These are phyloP conservation scores for Hoplostethus atlanticus DNA, from an alignment of 2,797 vertebrate species.

Conservation along the genomic window DNA sequence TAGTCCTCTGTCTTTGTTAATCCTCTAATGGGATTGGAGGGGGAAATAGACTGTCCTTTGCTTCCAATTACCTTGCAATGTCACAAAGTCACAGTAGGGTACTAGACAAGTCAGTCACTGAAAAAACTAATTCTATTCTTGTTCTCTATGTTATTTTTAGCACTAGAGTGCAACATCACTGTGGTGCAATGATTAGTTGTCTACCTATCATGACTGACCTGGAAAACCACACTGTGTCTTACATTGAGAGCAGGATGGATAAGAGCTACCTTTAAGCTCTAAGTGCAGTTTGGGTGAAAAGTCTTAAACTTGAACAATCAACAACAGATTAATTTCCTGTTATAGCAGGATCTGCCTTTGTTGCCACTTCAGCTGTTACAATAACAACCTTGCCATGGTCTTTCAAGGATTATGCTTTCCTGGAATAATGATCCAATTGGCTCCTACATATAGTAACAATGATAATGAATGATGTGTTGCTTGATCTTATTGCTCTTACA, in stretches of 20 bases:
- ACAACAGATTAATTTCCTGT: neutral
- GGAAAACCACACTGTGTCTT: neutral
- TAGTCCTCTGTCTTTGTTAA: slow-evolving; percentile 77
- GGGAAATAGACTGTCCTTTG: slow-evolving; percentile 83
- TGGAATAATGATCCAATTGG: no score
- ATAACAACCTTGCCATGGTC: no score
- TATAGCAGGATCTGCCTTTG: neutral
- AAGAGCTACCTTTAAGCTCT: neutral
- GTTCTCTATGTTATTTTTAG: neutral
- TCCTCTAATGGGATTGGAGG: slow-evolving; percentile 84
- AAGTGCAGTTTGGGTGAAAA: neutral
- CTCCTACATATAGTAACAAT: no score
- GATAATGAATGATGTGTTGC: no score
- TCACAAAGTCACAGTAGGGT: slow-evolving; percentile 48
- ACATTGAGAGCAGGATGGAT: neutral
- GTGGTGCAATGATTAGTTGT: neutral
- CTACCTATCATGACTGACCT: neutral
- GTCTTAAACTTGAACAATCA: neutral
- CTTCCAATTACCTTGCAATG: slow-evolving; percentile 65
- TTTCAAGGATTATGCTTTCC: no score
- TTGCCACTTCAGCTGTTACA: neutral
- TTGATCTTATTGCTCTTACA: neutral
- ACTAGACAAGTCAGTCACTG: neutral
- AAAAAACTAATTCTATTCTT: neutral
- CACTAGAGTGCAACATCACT: neutral